Base-by-base conservation (phyloP, 2,113 vertebrate species). In the Orientallactaga bullata region DNA sequence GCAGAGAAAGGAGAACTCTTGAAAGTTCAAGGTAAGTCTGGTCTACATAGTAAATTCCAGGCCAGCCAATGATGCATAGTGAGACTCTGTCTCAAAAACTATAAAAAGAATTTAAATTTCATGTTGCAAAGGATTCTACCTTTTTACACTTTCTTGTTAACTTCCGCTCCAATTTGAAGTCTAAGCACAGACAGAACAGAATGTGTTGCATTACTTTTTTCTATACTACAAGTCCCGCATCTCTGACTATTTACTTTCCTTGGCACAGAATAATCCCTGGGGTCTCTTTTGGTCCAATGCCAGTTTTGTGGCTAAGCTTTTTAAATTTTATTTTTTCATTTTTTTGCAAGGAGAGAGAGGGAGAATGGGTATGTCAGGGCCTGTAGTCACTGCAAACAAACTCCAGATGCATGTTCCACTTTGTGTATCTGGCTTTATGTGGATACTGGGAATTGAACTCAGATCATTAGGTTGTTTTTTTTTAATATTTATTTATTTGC, bases 261-360 rank as follows among this genome's bases (percentile, higher is more conserved):
- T 16, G 39, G 26, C 1, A 32, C 42, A 28, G 16, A 12, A 47
- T 11, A 63, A 7, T 65, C 8, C 23, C 69, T 16, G 60, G n/a
- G 66, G 47, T 26, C 11, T 51, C n/a, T 39, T 88, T 88, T 65
- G 16, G 24, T 91, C 11, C 6, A 47, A 2, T 18, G 37, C 24
- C 18, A 88, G 47, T n/a, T 90, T 69, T 93, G 72, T 55, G 60
- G n/a, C 72, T 84, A 69, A 60, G 26, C 2, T 91, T 80, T 93
- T n/a, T n/a, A n/a, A n/a, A n/a, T n/a, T n/a, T n/a, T n/a, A n/a
- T n/a, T n/a, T n/a, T n/a, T n/a, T n/a, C n/a, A n/a, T n/a, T n/a
- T n/a, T n/a, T n/a, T n/a, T n/a, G n/a, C n/a, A n/a, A n/a, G n/a
- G n/a, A n/a, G n/a, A n/a, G n/a, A n/a, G n/a, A n/a, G n/a, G n/a